Base-by-base conservation (phyloP, 2,888 invertebrate genomes). In the Lamellibrachia satsuma region DNA sequence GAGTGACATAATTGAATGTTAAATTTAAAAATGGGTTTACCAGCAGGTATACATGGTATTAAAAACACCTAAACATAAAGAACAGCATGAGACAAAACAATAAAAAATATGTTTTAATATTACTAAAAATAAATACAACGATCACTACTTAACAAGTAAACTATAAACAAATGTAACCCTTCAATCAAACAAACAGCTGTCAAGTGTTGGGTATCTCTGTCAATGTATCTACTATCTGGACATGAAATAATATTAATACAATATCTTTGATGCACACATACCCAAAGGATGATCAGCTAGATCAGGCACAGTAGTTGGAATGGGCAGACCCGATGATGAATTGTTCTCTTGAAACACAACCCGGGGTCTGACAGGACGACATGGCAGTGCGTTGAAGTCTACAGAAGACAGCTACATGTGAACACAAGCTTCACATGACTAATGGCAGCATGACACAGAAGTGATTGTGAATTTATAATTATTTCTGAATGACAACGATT, bases 351-450 rank as follows among this genome's bases (percentile, higher is more conserved):
- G 75, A 52, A 94, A 57, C 52, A 93, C 52, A 22, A 93, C 92
- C 11, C 93, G 92, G 39, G 90, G 90, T 75, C 94, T 92, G 51
- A 94, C 90, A 4, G 94, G 94, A 91, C 94, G 90, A 75, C 95
- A 95, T 7, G 95, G 95, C 27, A 95, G 93, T 1, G 94, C 93
- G 93, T 95, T 95, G 92, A 95, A 92, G 92, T 94, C 95, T 95
- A 90, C 75, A 91, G 75, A 75, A 75, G 6, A 75, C 75, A 22
- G n/a, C 75, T 75, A 22, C 22, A 6, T 75, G 22, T 75, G 22
- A 9, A 75, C 75, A 15, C 3, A 75, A 75, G 75, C n/a, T 75
- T 75, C 75, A 75, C 75, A 75, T 75, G 39, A 39, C n/a, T 90
- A 52, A 92, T 22, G n/a, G 52, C 22, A 91, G 91, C n/a, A 92